A percentile compares a stretch with the other conserved stretches of the same genome.
Evolutionary conservation across 2,113 vertebrate genomes (phyloP).

Genomic region (Oryzias celebensis): DNA sequence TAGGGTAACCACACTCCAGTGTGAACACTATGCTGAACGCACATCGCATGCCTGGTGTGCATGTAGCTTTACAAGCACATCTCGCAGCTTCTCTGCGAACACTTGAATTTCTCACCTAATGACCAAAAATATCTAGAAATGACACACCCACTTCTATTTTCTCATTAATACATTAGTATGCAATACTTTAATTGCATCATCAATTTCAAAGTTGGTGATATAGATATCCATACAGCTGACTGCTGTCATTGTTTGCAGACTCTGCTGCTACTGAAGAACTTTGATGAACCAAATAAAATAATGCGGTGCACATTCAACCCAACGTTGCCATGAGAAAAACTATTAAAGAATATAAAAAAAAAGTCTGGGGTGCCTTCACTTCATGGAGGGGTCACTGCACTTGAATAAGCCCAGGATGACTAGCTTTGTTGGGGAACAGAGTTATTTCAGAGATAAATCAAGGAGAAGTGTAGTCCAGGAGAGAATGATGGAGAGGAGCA

Average conservation of each 20-base stretch:
- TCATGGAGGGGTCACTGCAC: conserved; percentile 33
- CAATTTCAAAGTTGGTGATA: too few relatives aligned
- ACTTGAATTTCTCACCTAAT: too few relatives aligned
- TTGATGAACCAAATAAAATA: conserved; percentile 8
- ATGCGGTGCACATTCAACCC: conserved; percentile 8
- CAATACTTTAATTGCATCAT: too few relatives aligned
- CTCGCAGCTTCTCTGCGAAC: too few relatives aligned
- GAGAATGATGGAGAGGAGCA: conserved; percentile 37
- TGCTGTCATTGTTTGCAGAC: conserved; percentile 7
- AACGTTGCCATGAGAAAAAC: conserved; percentile 22
- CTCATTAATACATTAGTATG: too few relatives aligned
- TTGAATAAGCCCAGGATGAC: conserved; percentile 42
- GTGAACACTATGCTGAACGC: too few relatives aligned
- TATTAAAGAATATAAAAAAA: conserved; percentile 16
- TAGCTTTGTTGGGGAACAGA: conserved; percentile 12
- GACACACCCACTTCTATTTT: too few relatives aligned
- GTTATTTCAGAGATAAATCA: conserved; percentile 41
- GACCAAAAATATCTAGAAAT: too few relatives aligned
- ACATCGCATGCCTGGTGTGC: too few relatives aligned
- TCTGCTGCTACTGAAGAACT: conserved; percentile 10
- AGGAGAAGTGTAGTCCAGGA: conserved; percentile 27
- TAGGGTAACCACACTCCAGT: too few relatives aligned
- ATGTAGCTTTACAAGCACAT: too few relatives aligned
- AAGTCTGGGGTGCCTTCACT: conserved; percentile 26
- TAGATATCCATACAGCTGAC: background rate